Base-by-base conservation (phyloP, 2,888 invertebrate genomes). In the Cynaeus angustus region DNA sequence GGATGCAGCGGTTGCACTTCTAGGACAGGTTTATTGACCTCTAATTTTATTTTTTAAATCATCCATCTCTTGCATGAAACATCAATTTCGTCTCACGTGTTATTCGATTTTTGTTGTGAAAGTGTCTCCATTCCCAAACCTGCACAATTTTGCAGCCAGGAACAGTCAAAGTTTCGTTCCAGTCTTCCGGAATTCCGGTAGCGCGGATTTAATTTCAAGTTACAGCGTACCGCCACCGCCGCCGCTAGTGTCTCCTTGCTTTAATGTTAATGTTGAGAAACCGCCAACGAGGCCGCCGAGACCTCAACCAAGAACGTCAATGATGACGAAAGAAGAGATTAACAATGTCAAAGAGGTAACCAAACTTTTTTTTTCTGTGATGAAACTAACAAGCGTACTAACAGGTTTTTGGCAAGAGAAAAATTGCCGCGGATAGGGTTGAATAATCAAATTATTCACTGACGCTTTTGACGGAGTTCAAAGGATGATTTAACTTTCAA, bases 161-260 rank as follows among this genome's bases (percentile, higher is more conserved):
- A 69, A 65, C 58, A 55, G 53, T 59, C 68, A 68, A 64, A 71
- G 65, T 71, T 71, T 65, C 68, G 41, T 37, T 38, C 52, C 48
- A 33, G 48, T 30, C 48, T 46, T 38, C n/a, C 48, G 72, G 70
- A 71, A 77, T 73, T 75, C 78, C 69, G 72, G 68, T 43, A 53
- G 68, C 13, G 56, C 72, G 48, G 77, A 78, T 70, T 77, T 77
- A 74, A 74, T 72, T 74, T 75, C 76, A 38, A 77, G 75, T 72
- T 77, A 74, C 70, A 74, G 71, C 68, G 70, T 75, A 41, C 64
- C 58, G 52, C 70, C 67, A 43, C 71, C 71, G 28, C 38, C 66
- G 46, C 70, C 69, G 50, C 69, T 68, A 50, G 68, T 71, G 55
- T 71, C 75, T n/a, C 66, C 74, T 45, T 72, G 72, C 64, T 75